Evolutionary conservation across 1,140 invertebrate species (phyloP), one percentile per base, ranked within the genome.

Genomic region (Hycleus phaleratus): DNA sequence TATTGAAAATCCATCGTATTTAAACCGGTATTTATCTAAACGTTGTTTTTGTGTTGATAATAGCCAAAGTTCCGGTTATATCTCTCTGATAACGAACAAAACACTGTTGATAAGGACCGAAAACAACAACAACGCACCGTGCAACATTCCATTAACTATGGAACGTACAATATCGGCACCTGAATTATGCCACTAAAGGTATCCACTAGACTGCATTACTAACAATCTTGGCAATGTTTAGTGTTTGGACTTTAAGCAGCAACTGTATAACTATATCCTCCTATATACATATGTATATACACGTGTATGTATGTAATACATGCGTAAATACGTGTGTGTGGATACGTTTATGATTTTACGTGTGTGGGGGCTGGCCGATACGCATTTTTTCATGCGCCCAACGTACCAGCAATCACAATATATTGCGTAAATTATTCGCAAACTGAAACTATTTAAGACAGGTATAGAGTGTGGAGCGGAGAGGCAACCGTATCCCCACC

Each of bases 121-220:
- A 58, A 58, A 58, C 56, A 58, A 58, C 56, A 32, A 32, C 32
- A 32, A 32, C 48, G 44, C 51, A 45, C 51, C 48, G 7, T 32
- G 32, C 4, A 44, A 58, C 47, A 58, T 58, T 58, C 56, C 56
- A 58, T 58, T 58, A 57, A 50, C 55, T 48, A 39, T 10, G 46
- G 51, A 42, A 53, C 32, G 51, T 25, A 38, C 25, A 43, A 47
- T 58, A 58, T 58, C 56, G 49, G 56, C 56, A 58, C 56, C 56
- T 58, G 56, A 58, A 58, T 58, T 58, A 58, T 58, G 56, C 54
- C 54, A 42, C 45, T 45, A 46, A 56, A 56, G 45, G 46, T 45
- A 49, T 47, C 42, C 38, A 32, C 54, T 32, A 32, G 44, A 47
- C 54, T 49, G 47, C 54, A 47, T 49, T 48, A 56, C 54, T 49